phyloP scores from a whole-genome alignment of 2,797 vertebrate genomes.

The Astyanax mexicanus region DNA sequence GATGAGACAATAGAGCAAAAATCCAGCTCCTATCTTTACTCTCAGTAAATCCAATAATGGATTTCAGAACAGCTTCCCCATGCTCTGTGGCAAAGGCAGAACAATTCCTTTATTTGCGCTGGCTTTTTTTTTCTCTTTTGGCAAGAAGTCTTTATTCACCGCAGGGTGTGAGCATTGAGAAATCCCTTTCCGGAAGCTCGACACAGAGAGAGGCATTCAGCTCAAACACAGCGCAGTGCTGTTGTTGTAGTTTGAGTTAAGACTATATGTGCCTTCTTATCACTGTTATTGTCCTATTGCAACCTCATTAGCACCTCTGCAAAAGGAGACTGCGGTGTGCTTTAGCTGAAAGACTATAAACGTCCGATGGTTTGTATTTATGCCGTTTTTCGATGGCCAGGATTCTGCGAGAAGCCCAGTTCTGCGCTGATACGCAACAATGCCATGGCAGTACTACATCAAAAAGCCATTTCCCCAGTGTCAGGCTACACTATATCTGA shows the following conservation, averaged over 20 bases:
- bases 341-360: background rate
- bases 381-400: constrained; percentile 35
- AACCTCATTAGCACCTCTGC: constrained; percentile 19
- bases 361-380: constrained; percentile 40
- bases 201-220: background rate
- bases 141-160: constrained; percentile 7
- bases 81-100: constrained; percentile 17
- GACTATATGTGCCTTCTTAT: background rate
- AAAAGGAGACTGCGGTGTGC: background rate
- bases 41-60: constrained; percentile 23
- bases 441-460: constrained; percentile 46
- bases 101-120: constrained; percentile 20
- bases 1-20: constrained; percentile 26
- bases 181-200: background rate
- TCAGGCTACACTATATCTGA: constrained; percentile 25
- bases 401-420: constrained; percentile 28
- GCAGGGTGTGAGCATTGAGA: background rate
- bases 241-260: background rate
- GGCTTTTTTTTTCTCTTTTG: background rate
- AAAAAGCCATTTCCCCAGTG: constrained; percentile 53
- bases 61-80: constrained; percentile 15
- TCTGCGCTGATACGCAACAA: constrained; percentile 38
- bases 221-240: background rate
- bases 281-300: constrained; percentile 1
- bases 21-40: constrained; percentile 18